Conservation (phyloP, 2,888 invertebrate species). For the Amblyteles armatorius region DNA sequence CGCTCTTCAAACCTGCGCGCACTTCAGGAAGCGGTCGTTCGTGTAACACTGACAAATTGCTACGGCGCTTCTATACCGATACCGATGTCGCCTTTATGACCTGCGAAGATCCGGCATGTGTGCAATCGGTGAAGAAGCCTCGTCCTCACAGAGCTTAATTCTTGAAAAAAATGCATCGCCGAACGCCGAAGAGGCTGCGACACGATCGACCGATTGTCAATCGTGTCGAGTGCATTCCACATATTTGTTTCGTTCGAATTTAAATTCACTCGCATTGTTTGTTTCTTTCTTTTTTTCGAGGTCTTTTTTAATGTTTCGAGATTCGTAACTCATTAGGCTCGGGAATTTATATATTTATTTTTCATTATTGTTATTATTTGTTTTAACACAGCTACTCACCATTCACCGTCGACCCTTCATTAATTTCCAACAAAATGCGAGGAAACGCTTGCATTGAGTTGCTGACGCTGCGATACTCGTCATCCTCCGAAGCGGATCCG, state of each 20-base stretch:
- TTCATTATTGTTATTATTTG: neutral
- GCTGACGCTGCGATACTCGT: constrained; percentile 21
- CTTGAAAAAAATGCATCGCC: constrained; percentile 29
- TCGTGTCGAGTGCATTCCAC: neutral
- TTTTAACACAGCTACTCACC: constrained; percentile 4
- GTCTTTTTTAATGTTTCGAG: too few relatives aligned
- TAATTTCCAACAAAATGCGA: constrained; percentile 19
- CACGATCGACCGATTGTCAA: neutral
- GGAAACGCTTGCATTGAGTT: constrained; percentile 28
- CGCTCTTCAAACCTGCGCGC: constrained; percentile 58
- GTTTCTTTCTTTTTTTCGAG: too few relatives aligned
- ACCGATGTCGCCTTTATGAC: constrained; percentile 69
- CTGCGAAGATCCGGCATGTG: constrained; percentile 70
- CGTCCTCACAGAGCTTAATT: constrained; percentile 8
- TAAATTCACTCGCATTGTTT: neutral
- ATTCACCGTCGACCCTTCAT: neutral
- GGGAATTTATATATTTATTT: neutral
- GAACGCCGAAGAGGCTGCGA: neutral
- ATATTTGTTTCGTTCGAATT: neutral
- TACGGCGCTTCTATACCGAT: constrained; percentile 77
- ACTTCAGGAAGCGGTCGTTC: constrained; percentile 77
- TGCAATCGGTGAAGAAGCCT: constrained; percentile 31
- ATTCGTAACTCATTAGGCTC: constrained; percentile 6
- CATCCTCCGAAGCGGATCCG: constrained; percentile 3
- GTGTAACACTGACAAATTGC: constrained; percentile 82